These are phyloP conservation scores for Cantharis flavilabris DNA, from an alignment of 2,888 invertebrate species.

Conservation along the genomic window DNA sequence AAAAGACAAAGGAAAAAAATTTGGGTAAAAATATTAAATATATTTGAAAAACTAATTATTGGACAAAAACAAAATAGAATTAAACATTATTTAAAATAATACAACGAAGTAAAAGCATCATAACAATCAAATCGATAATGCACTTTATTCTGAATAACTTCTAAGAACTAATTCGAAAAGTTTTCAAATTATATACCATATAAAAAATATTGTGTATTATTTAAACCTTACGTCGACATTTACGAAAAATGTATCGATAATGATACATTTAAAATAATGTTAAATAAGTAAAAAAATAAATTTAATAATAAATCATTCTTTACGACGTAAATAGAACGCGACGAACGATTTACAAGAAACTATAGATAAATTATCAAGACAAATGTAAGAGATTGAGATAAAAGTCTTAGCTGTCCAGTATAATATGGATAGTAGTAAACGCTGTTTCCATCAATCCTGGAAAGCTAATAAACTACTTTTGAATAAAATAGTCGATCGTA, in stretches of 20 bases:
- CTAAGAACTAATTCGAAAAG: no score
- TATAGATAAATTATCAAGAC: conserved; percentile 5
- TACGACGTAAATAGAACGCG: neutral
- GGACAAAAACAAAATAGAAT: no score
- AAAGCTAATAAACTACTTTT: conserved; percentile 3
- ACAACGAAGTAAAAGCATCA: no score
- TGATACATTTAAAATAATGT: neutral
- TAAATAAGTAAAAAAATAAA: neutral
- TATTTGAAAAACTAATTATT: no score
- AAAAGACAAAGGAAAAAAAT: no score
- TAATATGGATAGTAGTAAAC: conserved; percentile 4
- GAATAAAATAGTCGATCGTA: neutral
- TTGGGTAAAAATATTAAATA: no score
- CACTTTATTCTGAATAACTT: no score
- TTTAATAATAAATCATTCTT: conserved; percentile 4
- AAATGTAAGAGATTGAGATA: conserved; percentile 3
- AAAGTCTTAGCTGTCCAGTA: conserved; percentile 2
- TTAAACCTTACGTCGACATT: neutral
- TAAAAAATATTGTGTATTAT: neutral
- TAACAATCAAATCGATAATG: no score
- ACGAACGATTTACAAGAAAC: conserved; percentile 2
- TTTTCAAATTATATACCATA: no score
- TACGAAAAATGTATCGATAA: neutral
- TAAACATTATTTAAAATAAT: no score
- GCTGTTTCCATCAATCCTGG: conserved; percentile 2